These are phyloP conservation scores for Drosophila infuscata DNA, from an alignment of 2,888 invertebrate genomes.

Conservation along the genomic window DNA sequence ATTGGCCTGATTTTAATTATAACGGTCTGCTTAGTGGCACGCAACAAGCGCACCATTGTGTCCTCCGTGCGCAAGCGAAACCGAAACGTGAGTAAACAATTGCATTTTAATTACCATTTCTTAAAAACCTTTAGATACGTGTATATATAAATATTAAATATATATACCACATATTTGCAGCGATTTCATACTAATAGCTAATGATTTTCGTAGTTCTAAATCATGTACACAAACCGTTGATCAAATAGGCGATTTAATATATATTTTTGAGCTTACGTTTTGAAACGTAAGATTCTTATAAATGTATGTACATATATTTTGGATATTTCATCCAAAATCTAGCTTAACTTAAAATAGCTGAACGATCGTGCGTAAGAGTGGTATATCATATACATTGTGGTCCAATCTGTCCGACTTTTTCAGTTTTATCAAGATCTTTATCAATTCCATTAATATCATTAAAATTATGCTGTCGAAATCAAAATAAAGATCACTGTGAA, in stretches of 20 bases:
- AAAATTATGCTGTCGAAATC: not conserved
- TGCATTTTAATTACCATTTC: constrained; percentile 60
- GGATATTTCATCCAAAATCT: not conserved
- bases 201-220: not conserved
- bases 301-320: no score
- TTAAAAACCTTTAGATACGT: constrained; percentile 29
- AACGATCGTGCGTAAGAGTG: not conserved
- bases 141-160: no score
- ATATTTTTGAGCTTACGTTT: not conserved
- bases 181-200: not conserved
- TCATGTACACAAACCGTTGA: not conserved
- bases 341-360: not conserved
- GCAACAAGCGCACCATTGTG: constrained; percentile 84
- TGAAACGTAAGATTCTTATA: not conserved
- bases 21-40: constrained; percentile 86
- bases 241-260: not conserved
- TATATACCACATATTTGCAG: not conserved
- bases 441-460: not conserved
- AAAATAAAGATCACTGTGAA: not conserved
- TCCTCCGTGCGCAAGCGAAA: constrained; percentile 84
- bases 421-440: not conserved
- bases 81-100: constrained; percentile 82
- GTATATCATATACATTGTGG: not conserved
- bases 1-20: constrained; percentile 86
- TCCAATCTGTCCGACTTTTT: not conserved